phyloP scores from a whole-genome alignment of 2,797 vertebrate genomes.

The Pitangus sulphuratus region DNA sequence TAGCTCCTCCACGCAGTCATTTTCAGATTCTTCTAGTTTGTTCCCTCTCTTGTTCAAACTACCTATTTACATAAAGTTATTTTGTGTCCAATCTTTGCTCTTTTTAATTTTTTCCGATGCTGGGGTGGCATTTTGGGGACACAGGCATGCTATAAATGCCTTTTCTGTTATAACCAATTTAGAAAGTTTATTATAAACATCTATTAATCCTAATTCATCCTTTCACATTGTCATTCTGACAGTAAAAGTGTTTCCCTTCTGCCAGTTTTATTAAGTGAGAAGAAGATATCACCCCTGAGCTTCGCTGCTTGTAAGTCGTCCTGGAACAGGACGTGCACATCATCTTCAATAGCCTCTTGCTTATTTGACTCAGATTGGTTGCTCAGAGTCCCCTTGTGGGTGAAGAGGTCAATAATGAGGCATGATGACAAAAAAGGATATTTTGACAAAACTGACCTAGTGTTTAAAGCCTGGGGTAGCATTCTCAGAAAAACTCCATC shows the following conservation, averaged over 20 bases:
- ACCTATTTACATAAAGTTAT: background rate
- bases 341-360: background rate
- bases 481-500: background rate
- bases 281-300: background rate
- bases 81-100: background rate
- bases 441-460: background rate
- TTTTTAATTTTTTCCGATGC: background rate
- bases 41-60: slow-evolving; percentile 20
- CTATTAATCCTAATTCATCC: slow-evolving; percentile 48
- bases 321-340: background rate
- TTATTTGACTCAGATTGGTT: background rate
- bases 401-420: background rate
- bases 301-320: background rate
- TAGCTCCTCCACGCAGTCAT: slow-evolving; percentile 3
- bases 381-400: background rate
- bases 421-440: background rate
- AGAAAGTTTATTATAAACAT: slow-evolving; percentile 31
- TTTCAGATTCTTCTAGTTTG: slow-evolving; percentile 50
- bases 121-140: background rate
- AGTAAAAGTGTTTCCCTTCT: slow-evolving; percentile 31
- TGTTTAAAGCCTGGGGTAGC: background rate
- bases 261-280: slow-evolving; percentile 3
- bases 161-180: background rate
- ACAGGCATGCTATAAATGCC: background rate
- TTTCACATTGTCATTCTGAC: slow-evolving; percentile 36